Base-by-base conservation (phyloP, 2,797 vertebrate genomes). In the Cuculus canorus region DNA sequence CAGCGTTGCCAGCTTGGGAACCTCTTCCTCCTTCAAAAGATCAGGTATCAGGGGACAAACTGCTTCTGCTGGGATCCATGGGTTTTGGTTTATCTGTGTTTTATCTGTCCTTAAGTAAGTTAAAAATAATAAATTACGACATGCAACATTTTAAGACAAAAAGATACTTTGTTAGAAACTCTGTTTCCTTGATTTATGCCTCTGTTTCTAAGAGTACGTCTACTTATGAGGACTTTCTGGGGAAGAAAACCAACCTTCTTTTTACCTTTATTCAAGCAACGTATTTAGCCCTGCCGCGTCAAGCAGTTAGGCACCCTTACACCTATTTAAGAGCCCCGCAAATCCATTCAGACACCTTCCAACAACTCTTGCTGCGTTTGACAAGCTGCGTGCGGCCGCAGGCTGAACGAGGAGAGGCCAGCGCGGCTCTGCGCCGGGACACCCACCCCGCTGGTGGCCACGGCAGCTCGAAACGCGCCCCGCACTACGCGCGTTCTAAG, bases 221-320 rank as follows among this genome's bases (percentile, higher is more conserved):
- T 32, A 11, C 7, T 69, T n/a, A 17, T 0, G 7, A 84, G 24
- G 11, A 39, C 27, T 10, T 33, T 47, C 5, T 27, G 23, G 32
- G 12, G 6, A 35, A 48, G 11, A 60, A n/a, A 41, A 30, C 13
- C 28, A 22, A 30, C 19, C 8, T 68, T 17, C 56, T 25, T 39
- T 25, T 43, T 11, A 19, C 56, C n/a, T 17, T 17, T 10, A 24
- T 6, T 13, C 32, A 66, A 6, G 30, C 16, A 56, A 8, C 5
- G 1, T 7, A 5, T 23, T 59, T 73, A 28, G 27, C 11, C 1
- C 41, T 4, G 37, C 47, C 6, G 2, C 2, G 33, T 0, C 5
- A 7, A 64, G 80, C 33, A 5, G 8, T 7, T 39, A 22, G 77
- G 52, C 25, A 24, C 43, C 30, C 9, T 8, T 5, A 33, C 48